Percentiles rank a stretch among this genome's conserved stretches.
phyloP scores from a whole-genome alignment of 1,140 invertebrate species.

The Neodiprion virginianus region DNA sequence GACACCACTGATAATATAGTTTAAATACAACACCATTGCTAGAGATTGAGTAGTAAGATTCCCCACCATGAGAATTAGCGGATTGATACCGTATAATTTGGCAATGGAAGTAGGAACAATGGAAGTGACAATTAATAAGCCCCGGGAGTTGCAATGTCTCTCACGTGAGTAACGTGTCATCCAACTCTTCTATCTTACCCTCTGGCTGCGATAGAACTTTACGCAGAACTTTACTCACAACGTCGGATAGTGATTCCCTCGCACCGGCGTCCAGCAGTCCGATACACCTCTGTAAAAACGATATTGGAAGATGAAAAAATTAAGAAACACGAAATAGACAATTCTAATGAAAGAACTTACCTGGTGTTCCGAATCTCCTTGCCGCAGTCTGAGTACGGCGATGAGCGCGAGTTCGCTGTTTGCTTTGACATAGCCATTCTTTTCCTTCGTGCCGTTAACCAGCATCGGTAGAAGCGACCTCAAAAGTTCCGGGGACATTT shows the following conservation, averaged over 20 bases:
- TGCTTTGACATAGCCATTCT: constrained; percentile 92
- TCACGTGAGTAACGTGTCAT: constrained; percentile 87
- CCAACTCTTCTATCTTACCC: constrained; percentile 87
- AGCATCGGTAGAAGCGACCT: constrained; percentile 85
- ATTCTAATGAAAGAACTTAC: constrained; percentile 56
- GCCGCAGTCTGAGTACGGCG: constrained; percentile 79
- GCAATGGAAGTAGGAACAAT: constrained; percentile 12
- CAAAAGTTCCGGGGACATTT: constrained; percentile 75
- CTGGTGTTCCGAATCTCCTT: constrained; percentile 78
- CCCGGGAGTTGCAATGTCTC: constrained; percentile 45
- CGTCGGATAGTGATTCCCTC: constrained; percentile 86
- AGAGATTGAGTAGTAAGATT: background rate
- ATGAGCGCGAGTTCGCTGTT: constrained; percentile 93
- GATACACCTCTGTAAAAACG: constrained; percentile 72
- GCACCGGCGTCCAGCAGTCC: constrained; percentile 84
- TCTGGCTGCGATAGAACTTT: constrained; percentile 78
- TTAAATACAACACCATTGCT: too few species aligned
- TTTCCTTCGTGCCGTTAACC: constrained; percentile 97
- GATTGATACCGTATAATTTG: background rate
- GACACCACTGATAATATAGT: too few species aligned
- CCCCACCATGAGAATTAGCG: background rate
- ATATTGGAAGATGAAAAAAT: constrained; percentile 10
- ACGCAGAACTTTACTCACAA: constrained; percentile 82
- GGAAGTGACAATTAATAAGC: constrained; percentile 32
- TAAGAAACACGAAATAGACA: background rate